Base-by-base conservation (phyloP, 1,140 invertebrate species). In the Drepana arcuata region DNA sequence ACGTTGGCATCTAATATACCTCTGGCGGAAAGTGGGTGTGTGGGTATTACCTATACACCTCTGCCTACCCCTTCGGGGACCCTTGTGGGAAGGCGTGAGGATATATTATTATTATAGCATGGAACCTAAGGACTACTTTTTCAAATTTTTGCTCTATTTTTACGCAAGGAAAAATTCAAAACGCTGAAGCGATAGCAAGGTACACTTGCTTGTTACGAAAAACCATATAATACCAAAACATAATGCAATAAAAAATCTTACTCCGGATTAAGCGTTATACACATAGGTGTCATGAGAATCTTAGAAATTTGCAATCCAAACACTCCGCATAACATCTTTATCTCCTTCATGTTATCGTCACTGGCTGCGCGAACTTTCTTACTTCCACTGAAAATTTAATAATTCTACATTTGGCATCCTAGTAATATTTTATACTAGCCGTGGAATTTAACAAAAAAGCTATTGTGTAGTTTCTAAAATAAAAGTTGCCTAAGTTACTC, bases 281-380 rank as follows among this genome's bases (percentile, higher is more conserved):
- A 55, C 7, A 53, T 15, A 0, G 55, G 46, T n/a, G 34, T 48
- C 10, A 42, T 44, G 21, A 74, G 34, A 41, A 47, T 55, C 13
- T 48, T 31, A 14, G 50, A 39, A 34, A 71, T 57, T 55, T 54
- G 65, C 27, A 59, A 43, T 16, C 51, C 60, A 43, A 77, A 68
- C 30, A 58, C 21, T 7, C 44, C 48, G 42, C 61, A 58, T 25
- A 70, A 47, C 15, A 47, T 23, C 28, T 34, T 51, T 5, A 33
- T 33, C 21, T 57, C 47, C 27, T 18, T 31, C 27, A 24, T 41
- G 4, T 21, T 21, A 5, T 9, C 18, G 18, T 9, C 4, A 21
- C 18, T 4, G 18, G 9, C 18, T n/a, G n/a, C 18, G 4, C 9
- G 4, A 9, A 21, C 9, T 21, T 21, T 21, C 18, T 21, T 21